Base-by-base conservation (phyloP, 2,113 vertebrate species). In the Columbina picui region DNA sequence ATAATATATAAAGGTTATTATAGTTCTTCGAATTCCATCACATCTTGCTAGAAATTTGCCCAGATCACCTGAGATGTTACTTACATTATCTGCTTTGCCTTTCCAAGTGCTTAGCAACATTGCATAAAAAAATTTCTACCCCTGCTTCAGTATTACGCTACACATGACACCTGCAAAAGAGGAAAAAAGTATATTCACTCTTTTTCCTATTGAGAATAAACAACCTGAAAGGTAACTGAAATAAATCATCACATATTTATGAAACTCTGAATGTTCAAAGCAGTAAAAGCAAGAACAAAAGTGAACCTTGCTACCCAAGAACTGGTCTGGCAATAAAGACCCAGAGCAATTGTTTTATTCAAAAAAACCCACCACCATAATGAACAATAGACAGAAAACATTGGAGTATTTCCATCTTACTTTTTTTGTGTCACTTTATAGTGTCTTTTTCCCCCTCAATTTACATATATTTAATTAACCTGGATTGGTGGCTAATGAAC, bases 301-400 rank as follows among this genome's bases (percentile, higher is more conserved):
- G 20, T 15, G 39, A 12, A 16, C 17, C 16, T 86, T 63, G 14
- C 5, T 76, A 27, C 7, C 3, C 27, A 70, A 30, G 6, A 70
- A 75, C 14, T 0, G 0, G 1, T 61, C 52, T 78, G 23, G 5
- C 10, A 85, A 43, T 16, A 52, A 50, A 26, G 36, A 65, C 2
- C 4, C 10, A 67, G 15, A 67, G 18, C 5, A 88, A 76, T 30
- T 27, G n/a, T 6, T 39, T 71, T 43, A 61, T 7, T 34, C 15
- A 36, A 49, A 60, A 45, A 60, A 4, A 4, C 3, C 8, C 26
- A 36, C 26, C 39, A 38, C 5, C 10, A 12, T 21, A 50, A 78
- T 38, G 13, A 79, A 22, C 4, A 57, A 47, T 8, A 30, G 22
- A 30, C 4, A 45, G 57, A 67, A 59, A 86, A 73, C 5, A n/a